Base-by-base conservation (phyloP, 2,113 vertebrate genomes). In the Brienomyrus longianalis region DNA sequence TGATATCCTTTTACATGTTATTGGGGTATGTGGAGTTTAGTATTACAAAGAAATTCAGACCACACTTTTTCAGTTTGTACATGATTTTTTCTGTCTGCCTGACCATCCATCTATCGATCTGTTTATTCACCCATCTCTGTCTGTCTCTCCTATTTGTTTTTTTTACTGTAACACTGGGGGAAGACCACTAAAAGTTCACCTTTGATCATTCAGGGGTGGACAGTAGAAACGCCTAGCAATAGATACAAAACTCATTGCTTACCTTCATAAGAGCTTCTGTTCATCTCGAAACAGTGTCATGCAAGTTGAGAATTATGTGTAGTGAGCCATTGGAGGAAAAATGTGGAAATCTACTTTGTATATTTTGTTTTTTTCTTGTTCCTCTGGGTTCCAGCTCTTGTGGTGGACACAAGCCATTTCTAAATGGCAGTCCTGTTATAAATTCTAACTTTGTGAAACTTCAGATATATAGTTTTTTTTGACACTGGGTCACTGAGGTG, bases 1-100 rank as follows among this genome's bases (percentile, higher is more conserved):
- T 98, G 15, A 99, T 99, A 99, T 98, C 98, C 97, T 98, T 96
- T 90, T 74, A 11, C 77, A 35, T 21, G 9, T 21, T 7, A 83
- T 83, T 45, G 35, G 31, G 74, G 43, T 83, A n/a, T 0, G 17
- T 21, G 51, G 27, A 83, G 19, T 4, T 9, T 31, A 50, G 13
- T 15, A 39, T 31, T 70, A 51, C n/a, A 21, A n/a, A 47, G 52
- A 43, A 80, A 35, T 17, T 35, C 13, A 77, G 31, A 39, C 70
- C 31, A 39, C 17, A 77, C 31, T 5, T 15, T 39, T 77, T 39
- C 70, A 35, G 13, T 17, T 31, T 77, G n/a, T 31, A 17, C 10
- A 77, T 39, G 13, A 31, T 74, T 77, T 77, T 27, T 70, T 70
- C 23, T 66, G 21, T 66, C 19, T 45, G 43, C 5, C 15, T 54